Evolutionary conservation across 2,113 vertebrate species (phyloP).

Genomic region (Hypocryptadius cinnamomeus): DNA sequence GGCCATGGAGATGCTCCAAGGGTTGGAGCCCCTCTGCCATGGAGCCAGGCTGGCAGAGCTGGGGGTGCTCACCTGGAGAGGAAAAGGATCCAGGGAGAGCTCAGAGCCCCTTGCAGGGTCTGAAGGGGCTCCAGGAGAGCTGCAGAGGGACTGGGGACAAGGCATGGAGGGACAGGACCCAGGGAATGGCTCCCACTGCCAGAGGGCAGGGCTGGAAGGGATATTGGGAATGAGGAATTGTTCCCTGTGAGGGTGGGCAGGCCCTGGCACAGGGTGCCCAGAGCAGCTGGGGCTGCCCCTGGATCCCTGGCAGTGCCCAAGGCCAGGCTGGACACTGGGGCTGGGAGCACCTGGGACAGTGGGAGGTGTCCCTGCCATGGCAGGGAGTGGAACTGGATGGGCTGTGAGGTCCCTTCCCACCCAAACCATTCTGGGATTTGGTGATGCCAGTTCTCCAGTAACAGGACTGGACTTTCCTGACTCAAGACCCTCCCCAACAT

Average conservation of each 20-base stretch:
- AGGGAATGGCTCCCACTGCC: not conserved
- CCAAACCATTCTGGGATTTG: not conserved
- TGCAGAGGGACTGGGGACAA: not conserved
- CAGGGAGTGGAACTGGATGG: not conserved
- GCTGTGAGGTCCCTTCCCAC: not conserved
- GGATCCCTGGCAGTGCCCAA: not conserved
- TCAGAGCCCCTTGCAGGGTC: not conserved
- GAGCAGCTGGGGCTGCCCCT: not conserved
- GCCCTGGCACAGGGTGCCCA: not conserved
- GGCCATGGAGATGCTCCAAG: fast-evolving
- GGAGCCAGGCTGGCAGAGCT: not conserved
- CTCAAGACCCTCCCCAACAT: fast-evolving
- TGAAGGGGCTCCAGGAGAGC: not conserved
- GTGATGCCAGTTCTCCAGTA: not conserved
- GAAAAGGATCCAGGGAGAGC: not conserved
- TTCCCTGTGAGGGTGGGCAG: not conserved
- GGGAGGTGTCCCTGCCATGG: not conserved
- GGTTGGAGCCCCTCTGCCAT: not conserved
- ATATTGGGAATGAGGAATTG: not conserved
- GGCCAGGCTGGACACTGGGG: not conserved
- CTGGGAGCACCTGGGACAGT: not conserved
- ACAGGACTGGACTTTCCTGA: not conserved
- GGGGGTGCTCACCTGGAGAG: not conserved
- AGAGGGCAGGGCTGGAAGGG: not conserved
- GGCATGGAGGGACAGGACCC: fast-evolving